A percentile compares a stretch with the other conserved stretches of the same genome.
Conservation (phyloP, 2,888 invertebrate species). For the Dexiosoma caninum region DNA sequence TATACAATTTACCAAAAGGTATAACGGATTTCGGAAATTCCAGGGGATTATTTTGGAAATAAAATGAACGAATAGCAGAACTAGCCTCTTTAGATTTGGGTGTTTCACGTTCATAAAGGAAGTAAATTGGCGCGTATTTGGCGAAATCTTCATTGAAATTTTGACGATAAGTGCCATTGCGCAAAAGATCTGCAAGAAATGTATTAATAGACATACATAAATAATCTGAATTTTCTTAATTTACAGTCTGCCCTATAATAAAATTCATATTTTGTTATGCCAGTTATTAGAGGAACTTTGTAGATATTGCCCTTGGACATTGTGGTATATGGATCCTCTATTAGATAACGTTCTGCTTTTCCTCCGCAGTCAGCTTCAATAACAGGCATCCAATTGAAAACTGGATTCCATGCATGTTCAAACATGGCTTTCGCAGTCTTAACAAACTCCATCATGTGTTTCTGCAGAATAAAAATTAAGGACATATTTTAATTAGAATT, state of each 20-base stretch:
- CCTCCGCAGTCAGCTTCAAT: slow-evolving; percentile 82
- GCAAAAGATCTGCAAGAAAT: slow-evolving; percentile 77
- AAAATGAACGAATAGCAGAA: slow-evolving; percentile 65
- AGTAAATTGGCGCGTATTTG: slow-evolving; percentile 70
- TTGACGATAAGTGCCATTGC: slow-evolving; percentile 78
- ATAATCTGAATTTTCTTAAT: slow-evolving; percentile 62
- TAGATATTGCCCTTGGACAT: slow-evolving; percentile 80
- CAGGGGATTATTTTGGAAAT: slow-evolving; percentile 66
- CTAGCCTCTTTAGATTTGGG: slow-evolving; percentile 73
- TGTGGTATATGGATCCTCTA: slow-evolving; percentile 80
- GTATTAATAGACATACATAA: too few species aligned
- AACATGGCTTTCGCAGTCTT: slow-evolving; percentile 71
- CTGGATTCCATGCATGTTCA: slow-evolving; percentile 71
- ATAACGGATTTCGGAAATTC: slow-evolving; percentile 65
- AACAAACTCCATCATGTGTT: slow-evolving; percentile 70
- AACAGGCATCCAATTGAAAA: slow-evolving; percentile 80
- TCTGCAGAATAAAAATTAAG: slow-evolving; percentile 55
- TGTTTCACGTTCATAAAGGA: slow-evolving; percentile 74
- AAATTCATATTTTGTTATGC: slow-evolving; percentile 83
- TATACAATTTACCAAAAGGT: slow-evolving; percentile 77
- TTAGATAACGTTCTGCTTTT: slow-evolving; percentile 81
- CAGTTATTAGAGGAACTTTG: slow-evolving; percentile 82
- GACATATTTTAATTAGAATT: neutral
- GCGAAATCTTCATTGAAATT: slow-evolving; percentile 71
- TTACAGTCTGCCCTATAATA: slow-evolving; percentile 79